Conservation (phyloP, 2,113 vertebrate genomes). For the Cyprinus carpio region DNA sequence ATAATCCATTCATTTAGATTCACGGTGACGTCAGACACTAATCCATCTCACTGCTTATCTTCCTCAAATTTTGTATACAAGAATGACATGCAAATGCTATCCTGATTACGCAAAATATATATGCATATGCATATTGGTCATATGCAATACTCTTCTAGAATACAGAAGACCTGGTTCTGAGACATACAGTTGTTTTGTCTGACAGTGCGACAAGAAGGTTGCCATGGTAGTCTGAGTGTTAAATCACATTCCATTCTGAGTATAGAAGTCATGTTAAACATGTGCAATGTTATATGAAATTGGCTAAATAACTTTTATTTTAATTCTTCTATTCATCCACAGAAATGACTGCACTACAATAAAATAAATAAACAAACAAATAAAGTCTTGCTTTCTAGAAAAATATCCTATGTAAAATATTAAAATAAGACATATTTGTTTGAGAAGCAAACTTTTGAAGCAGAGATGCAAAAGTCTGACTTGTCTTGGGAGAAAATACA, state of each 20-base stretch:
- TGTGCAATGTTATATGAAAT: neutral
- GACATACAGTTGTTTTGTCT: neutral
- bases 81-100: slow-evolving; percentile 39
- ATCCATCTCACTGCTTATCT: slow-evolving; percentile 48
- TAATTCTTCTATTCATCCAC: neutral
- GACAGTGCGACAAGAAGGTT: neutral
- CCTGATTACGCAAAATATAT: neutral
- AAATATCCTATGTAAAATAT: no score
- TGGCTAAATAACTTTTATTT: neutral
- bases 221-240: neutral
- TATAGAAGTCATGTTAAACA: neutral
- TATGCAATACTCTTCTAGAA: neutral
- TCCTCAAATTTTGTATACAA: slow-evolving; percentile 48
- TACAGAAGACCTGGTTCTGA: neutral
- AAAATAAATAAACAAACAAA: no score
- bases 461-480: no score
- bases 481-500: no score
- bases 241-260: neutral
- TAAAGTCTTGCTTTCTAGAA: no score
- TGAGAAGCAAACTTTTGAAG: no score
- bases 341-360: no score
- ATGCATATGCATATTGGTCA: neutral
- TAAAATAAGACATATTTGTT: no score
- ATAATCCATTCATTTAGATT: slow-evolving; percentile 57
- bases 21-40: slow-evolving; percentile 49